Percentiles rank a stretch among this genome's conserved stretches.
Evolutionary conservation across 2,797 vertebrate species (phyloP).

Genomic region (Pseudocheirus occidentalis): DNA sequence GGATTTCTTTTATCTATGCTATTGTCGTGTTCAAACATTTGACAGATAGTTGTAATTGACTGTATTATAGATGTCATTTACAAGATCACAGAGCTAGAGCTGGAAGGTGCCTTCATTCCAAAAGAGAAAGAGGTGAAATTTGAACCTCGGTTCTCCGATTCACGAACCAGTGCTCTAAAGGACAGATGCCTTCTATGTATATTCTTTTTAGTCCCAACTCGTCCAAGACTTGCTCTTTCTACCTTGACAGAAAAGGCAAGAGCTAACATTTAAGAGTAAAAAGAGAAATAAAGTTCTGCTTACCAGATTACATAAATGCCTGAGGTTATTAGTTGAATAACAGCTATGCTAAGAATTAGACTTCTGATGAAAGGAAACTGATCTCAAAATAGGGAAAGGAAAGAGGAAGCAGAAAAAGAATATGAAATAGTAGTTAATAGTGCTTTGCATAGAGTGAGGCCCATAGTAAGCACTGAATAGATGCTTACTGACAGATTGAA

Average conservation of each 20-base stretch:
- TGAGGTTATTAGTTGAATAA: not conserved
- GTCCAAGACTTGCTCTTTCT: slow-evolving; percentile 7
- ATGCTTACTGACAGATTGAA: not conserved
- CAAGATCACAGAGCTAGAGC: not conserved
- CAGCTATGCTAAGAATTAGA: not conserved
- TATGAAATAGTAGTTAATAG: not conserved
- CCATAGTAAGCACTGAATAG: not conserved
- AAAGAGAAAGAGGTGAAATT: not conserved
- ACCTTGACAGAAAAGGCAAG: not conserved
- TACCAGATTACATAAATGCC: not conserved
- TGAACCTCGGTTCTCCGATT: not conserved
- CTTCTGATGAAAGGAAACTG: not conserved
- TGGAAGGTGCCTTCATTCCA: not conserved
- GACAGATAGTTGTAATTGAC: not conserved
- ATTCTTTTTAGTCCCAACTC: not conserved
- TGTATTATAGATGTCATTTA: not conserved
- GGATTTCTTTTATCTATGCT: not conserved
- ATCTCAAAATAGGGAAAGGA: not conserved
- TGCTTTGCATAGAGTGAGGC: not conserved
- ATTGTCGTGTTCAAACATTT: not conserved
- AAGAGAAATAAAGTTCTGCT: slow-evolving; percentile 4
- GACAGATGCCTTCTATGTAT: not conserved
- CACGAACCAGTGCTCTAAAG: not conserved
- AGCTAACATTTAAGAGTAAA: not conserved
- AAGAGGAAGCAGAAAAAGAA: not conserved